Percentiles rank a stretch among this genome's conserved stretches.
phyloP scores from a whole-genome alignment of 2,113 vertebrate genomes.

The Pelmatolapia mariae region DNA sequence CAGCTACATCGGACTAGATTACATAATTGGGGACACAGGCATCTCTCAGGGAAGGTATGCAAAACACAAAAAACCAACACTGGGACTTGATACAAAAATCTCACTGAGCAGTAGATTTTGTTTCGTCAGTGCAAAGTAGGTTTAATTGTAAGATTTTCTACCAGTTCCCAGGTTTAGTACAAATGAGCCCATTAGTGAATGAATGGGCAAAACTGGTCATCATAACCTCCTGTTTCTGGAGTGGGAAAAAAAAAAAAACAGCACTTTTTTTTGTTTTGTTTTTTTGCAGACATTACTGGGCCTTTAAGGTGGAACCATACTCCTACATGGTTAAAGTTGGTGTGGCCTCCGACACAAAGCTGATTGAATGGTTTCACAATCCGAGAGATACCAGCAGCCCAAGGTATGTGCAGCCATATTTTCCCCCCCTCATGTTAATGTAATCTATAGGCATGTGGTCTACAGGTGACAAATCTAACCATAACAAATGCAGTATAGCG shows the following conservation, averaged over 20 bases:
- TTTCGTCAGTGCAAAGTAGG: neutral
- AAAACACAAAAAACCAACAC: neutral
- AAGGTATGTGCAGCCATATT: conserved; percentile 73
- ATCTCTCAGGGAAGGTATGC: conserved; percentile 82
- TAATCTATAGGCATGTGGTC: neutral
- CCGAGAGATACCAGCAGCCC: conserved; percentile 87
- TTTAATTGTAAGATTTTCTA: neutral
- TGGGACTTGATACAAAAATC: neutral
- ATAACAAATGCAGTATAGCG: neutral
- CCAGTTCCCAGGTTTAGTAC: neutral
- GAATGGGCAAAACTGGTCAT: neutral
- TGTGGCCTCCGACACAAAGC: conserved; percentile 86
- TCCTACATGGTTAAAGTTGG: conserved; percentile 94
- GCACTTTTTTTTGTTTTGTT: neutral
- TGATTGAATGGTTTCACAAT: conserved; percentile 90
- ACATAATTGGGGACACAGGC: conserved; percentile 88
- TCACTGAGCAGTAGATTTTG: neutral
- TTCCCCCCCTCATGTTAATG: rapidly evolving
- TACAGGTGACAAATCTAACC: neutral
- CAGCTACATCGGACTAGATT: conserved; percentile 85
- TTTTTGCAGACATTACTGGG: conserved; percentile 84
- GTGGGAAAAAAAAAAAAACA: neutral
- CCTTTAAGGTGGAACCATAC: conserved; percentile 84
- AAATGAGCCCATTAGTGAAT: neutral
- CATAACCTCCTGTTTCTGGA: neutral